Conservation (phyloP, 2,113 vertebrate genomes). For the Anseranas semipalmata region DNA sequence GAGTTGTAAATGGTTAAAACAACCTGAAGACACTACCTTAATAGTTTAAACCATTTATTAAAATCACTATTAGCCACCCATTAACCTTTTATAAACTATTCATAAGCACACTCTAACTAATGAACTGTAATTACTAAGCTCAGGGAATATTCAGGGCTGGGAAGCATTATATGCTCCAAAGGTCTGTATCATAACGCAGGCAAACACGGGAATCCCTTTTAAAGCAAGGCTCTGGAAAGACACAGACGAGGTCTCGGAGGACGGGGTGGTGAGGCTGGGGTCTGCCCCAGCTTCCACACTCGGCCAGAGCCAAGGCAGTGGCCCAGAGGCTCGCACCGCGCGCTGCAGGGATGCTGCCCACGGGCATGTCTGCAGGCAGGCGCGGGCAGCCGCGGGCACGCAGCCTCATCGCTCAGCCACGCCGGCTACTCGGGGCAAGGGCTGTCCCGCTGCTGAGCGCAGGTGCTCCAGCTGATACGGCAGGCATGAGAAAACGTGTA, state of each 20-base stretch:
- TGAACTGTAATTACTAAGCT: slow-evolving; percentile 30
- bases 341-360: not conserved
- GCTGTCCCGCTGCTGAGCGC: not conserved
- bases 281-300: not conserved
- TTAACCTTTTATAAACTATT: slow-evolving; percentile 63
- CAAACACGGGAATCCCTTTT: not conserved
- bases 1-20: slow-evolving; percentile 15
- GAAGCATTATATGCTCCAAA: not conserved
- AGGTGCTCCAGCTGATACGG: not conserved
- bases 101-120: slow-evolving; percentile 37
- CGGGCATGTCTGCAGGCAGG: not conserved
- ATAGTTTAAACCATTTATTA: slow-evolving; percentile 23
- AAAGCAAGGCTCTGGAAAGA: not conserved
- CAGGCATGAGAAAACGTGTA: not conserved
- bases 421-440: not conserved
- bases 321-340: not conserved
- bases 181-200: not conserved
- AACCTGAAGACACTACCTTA: slow-evolving; percentile 21
- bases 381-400: accelerated
- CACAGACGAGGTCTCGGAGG: not conserved
- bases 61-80: slow-evolving; percentile 46
- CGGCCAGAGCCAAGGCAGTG: not conserved
- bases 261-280: not conserved
- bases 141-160: not conserved
- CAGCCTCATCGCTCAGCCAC: not conserved